Evolutionary conservation across 2,797 vertebrate species (phyloP).

Genomic region (Poliocrania exsul): DNA sequence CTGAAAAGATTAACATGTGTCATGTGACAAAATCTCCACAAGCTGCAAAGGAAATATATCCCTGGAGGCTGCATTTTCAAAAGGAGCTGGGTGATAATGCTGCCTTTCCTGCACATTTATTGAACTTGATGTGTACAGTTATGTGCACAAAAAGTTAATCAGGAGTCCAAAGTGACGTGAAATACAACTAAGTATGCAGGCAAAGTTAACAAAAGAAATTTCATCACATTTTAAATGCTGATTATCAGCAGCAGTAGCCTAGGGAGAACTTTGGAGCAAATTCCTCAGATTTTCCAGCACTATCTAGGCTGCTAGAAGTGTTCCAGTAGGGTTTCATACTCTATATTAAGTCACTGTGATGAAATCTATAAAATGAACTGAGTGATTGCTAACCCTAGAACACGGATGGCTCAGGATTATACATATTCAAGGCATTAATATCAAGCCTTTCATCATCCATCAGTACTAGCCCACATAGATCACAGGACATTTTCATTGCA

Average conservation of each 20-base stretch:
- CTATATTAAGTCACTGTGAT: slow-evolving; percentile 1
- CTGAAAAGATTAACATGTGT: slow-evolving; percentile 64
- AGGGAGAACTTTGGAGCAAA: slow-evolving; percentile 32
- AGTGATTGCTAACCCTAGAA: slow-evolving; percentile 47
- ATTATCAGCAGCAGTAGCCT: slow-evolving; percentile 64
- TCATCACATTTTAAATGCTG: slow-evolving; percentile 63
- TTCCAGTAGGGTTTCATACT: slow-evolving; percentile 5
- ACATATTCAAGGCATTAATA: slow-evolving; percentile 49
- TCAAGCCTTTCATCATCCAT: slow-evolving; percentile 51
- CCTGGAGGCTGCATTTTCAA: slow-evolving; percentile 64
- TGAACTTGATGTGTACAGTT: slow-evolving; percentile 60
- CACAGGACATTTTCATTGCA: slow-evolving; percentile 64
- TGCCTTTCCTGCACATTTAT: slow-evolving; percentile 55
- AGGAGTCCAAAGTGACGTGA: slow-evolving; percentile 58
- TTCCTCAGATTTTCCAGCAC: slow-evolving; percentile 39
- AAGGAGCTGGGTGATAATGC: slow-evolving; percentile 66
- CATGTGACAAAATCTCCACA: slow-evolving; percentile 70
- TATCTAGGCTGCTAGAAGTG: background rate
- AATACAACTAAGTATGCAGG: slow-evolving; percentile 55
- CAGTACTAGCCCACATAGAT: slow-evolving; percentile 46
- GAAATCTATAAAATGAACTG: slow-evolving; percentile 44
- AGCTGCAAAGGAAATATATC: slow-evolving; percentile 63
- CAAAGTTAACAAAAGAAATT: slow-evolving; percentile 67
- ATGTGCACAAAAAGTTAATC: slow-evolving; percentile 63
- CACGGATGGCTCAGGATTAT: slow-evolving; percentile 12